Percentiles rank a stretch among this genome's conserved stretches.
Evolutionary conservation across 92 coral and sea anemone species (phyloP).

Genomic region (Metridium senile): DNA sequence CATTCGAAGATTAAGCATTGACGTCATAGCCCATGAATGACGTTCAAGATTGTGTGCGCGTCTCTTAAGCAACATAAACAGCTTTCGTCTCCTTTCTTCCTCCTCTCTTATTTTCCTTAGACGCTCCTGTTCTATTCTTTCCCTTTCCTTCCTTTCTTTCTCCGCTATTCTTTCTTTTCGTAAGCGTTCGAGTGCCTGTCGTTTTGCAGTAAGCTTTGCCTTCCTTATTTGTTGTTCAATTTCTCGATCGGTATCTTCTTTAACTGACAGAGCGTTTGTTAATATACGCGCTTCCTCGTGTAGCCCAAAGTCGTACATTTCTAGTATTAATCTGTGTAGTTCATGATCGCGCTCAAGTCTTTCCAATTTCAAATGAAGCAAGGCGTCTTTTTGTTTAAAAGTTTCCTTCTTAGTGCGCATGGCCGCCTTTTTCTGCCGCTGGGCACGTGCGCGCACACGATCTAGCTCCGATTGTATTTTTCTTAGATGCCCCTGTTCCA

Average conservation of each 20-base stretch:
- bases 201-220: slow-evolving; percentile 43
- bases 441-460: slow-evolving; percentile 69
- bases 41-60: slow-evolving; percentile 63
- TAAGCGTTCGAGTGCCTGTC: slow-evolving; percentile 36
- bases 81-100: slow-evolving; percentile 43
- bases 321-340: slow-evolving; percentile 69
- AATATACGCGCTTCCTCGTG: slow-evolving; percentile 57
- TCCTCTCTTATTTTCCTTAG: slow-evolving; percentile 50
- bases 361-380: slow-evolving; percentile 65
- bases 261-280: slow-evolving; percentile 69
- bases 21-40: slow-evolving; percentile 52
- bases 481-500: slow-evolving; percentile 62
- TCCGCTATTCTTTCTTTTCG: slow-evolving; percentile 61
- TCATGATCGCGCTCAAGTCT: slow-evolving; percentile 79
- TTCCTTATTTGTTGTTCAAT: slow-evolving; percentile 44
- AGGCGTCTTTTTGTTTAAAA: slow-evolving; percentile 55
- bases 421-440: slow-evolving; percentile 51
- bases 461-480: slow-evolving; percentile 81
- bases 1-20: slow-evolving; percentile 45
- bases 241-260: slow-evolving; percentile 56
- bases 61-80: slow-evolving; percentile 53
- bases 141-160: slow-evolving; percentile 46
- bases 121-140: slow-evolving; percentile 46
- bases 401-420: slow-evolving; percentile 50
- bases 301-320: slow-evolving; percentile 59